Conservation (phyloP, 2,113 vertebrate genomes). For the Equus quagga region DNA sequence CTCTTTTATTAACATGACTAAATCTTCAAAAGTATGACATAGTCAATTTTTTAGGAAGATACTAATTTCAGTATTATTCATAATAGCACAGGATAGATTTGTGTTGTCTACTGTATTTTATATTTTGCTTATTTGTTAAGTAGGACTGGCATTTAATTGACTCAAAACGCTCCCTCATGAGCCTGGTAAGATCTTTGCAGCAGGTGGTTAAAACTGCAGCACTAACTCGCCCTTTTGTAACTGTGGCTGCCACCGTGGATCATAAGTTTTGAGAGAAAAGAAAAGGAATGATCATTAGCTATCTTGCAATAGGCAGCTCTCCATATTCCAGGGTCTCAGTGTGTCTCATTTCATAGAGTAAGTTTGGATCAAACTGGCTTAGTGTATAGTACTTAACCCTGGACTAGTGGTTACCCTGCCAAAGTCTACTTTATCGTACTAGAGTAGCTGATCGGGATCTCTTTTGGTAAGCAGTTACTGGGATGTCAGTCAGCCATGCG, state of each 20-base stretch:
- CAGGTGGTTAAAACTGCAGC: neutral
- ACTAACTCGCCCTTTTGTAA: neutral
- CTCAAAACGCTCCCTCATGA: neutral
- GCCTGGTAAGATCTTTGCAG: neutral
- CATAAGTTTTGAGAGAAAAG: neutral
- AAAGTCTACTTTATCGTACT: neutral
- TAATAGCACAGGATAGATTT: neutral
- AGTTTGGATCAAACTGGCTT: neutral
- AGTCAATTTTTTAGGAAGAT: neutral
- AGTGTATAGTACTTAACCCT: neutral
- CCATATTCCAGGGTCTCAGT: neutral
- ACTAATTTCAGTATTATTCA: neutral
- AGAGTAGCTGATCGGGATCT: neutral
- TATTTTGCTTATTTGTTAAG: slow-evolving; percentile 31
- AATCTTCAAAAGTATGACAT: neutral
- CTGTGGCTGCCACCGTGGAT: neutral
- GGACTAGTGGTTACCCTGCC: neutral
- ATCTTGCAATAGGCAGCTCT: neutral
- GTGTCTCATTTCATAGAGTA: neutral
- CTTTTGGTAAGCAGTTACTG: neutral
- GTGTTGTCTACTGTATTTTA: neutral
- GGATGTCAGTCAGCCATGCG: neutral
- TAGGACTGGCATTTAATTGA: neutral
- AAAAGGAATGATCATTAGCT: neutral
- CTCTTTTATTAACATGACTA: neutral